Base-by-base conservation (phyloP, 2,797 vertebrate genomes). In the Echiichthys vipera region DNA sequence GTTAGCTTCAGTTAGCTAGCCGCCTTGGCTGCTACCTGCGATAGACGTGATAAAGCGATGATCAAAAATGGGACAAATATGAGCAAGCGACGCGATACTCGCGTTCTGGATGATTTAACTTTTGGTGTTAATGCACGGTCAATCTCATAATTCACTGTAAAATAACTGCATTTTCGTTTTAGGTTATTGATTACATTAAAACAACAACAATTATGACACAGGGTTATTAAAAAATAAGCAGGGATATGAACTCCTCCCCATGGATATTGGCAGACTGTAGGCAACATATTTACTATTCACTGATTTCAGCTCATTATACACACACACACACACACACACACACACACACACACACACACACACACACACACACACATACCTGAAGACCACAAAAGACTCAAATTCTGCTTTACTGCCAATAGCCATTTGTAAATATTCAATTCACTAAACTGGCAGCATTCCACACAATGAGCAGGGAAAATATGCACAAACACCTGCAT, bases 341-440 rank as follows among this genome's bases (percentile, higher is more conserved):
- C 29, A 59, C n/a, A 37, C 36, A 58, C 47, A 43, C 42, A 40
- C 18, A 47, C 50, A 55, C 37, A 39, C 50, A 72, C 27, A 51
- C 39, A 43, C 12, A 59, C 13, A 53, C 17, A 47, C 25, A 42
- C 4, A 15, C 10, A 24, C 2, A 55, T 67, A 57, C 67, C 43
- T 32, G n/a, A 17, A 53, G 47, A 12, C 30, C 56, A 40, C 27
- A 32, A 4, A 32, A 14, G 17, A 62, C 42, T 50, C 24, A 84
- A 61, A 34, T 64, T 55, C 24, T 65, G 42, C 67, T 56, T 34
- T 49, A 18, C 63, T 64, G 74, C 78, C 71, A 78, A 64, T 34
- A 72, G 67, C 50, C 71, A 72, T 78, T 47, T 74, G 66, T 65
- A 78, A 54, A 75, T 63, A 72, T 78, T 80, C 62, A 83, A 55